phyloP scores from a whole-genome alignment of 1,140 invertebrate genomes.

The Halesus radiatus region DNA sequence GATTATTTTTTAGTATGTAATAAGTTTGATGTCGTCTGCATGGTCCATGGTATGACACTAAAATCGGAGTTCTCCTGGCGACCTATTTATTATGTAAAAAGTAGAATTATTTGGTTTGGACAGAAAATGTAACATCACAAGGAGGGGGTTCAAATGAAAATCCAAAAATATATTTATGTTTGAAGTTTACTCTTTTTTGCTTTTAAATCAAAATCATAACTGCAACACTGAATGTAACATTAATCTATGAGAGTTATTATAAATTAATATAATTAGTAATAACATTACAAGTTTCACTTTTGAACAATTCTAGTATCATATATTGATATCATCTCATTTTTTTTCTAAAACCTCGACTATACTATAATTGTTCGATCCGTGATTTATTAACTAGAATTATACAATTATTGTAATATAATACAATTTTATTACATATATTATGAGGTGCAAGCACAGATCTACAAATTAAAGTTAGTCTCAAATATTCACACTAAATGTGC shows the following conservation, averaged over 20 bases:
- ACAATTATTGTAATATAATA: conserved; percentile 30
- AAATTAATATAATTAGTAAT: conserved; percentile 53
- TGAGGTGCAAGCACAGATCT: conserved; percentile 55
- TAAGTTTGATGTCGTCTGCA: too few species aligned
- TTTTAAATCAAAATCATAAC: conserved; percentile 55
- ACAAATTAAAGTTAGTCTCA: conserved; percentile 48
- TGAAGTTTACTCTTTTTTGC: conserved; percentile 50
- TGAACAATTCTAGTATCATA: conserved; percentile 49
- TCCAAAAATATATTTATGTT: conserved; percentile 18
- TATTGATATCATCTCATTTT: conserved; percentile 42
- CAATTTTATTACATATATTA: conserved; percentile 31
- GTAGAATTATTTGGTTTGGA: too few species aligned
- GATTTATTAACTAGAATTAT: conserved; percentile 39
- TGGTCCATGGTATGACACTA: too few species aligned
- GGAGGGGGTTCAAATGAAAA: too few species aligned
- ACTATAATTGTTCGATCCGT: conserved; percentile 45
- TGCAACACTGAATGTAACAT: conserved; percentile 57
- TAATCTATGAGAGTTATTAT: conserved; percentile 54
- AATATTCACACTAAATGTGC: conserved; percentile 46
- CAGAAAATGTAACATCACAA: neutral
- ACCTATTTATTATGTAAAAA: too few species aligned
- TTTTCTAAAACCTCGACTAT: conserved; percentile 36
- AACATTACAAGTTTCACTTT: conserved; percentile 43
- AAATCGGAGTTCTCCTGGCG: too few species aligned
- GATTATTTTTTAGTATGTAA: too few species aligned